A percentile compares a stretch with the other conserved stretches of the same genome.
phyloP scores from a whole-genome alignment of 2,113 vertebrate genomes.

The Otus sunia region DNA sequence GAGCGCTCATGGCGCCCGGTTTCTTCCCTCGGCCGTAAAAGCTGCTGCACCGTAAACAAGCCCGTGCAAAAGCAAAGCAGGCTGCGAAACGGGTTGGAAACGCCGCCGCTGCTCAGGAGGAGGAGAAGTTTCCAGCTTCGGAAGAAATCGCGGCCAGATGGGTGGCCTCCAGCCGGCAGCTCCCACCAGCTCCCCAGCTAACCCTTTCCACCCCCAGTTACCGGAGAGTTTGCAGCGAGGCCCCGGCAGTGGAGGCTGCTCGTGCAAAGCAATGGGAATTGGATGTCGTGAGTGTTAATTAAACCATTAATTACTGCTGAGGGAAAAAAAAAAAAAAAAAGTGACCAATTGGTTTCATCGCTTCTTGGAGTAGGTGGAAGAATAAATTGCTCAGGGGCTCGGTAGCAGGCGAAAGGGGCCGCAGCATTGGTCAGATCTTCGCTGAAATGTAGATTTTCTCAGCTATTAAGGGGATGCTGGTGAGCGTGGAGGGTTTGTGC shows the following conservation, averaged over 20 bases:
- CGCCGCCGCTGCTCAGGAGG: background rate
- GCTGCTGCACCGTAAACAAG: background rate
- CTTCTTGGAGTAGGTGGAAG: background rate
- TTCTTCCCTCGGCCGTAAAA: background rate
- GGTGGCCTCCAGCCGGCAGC: constrained; percentile 31
- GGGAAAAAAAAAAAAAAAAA: background rate
- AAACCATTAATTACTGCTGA: constrained; percentile 64
- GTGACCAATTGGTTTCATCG: background rate
- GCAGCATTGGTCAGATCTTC: accelerated
- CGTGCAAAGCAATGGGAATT: constrained; percentile 2
- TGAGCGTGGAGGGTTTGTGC: accelerated
- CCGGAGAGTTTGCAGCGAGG: background rate
- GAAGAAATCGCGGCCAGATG: constrained; percentile 37
- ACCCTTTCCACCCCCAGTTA: background rate
- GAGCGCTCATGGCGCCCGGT: background rate
- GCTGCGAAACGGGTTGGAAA: background rate
- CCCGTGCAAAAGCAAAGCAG: background rate
- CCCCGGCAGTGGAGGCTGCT: background rate
- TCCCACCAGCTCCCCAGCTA: background rate
- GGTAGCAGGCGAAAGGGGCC: accelerated
- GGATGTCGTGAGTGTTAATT: constrained; percentile 63
- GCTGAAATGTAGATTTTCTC: background rate
- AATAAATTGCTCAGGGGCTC: background rate
- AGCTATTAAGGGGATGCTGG: background rate
- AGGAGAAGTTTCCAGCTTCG: constrained; percentile 41